These are phyloP conservation scores for Leptoclinus maculatus DNA, from an alignment of 2,797 vertebrate genomes.

Conservation along the genomic window DNA sequence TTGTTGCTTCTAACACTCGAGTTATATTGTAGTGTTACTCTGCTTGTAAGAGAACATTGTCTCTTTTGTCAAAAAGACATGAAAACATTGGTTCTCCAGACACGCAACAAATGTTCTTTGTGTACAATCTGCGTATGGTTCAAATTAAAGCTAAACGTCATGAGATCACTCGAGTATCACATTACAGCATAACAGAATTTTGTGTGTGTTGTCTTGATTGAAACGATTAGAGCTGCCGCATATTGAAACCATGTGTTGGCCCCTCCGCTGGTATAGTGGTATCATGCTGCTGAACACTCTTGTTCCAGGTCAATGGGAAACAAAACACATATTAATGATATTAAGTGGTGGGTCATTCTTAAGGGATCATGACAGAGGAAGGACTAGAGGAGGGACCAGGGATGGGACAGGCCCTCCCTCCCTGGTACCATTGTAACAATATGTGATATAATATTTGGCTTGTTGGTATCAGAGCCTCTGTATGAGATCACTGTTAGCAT, in stretches of 20 bases:
- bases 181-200: slow-evolving; percentile 39
- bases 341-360: background rate
- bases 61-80: slow-evolving; percentile 26
- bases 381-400: background rate
- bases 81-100: slow-evolving; percentile 20
- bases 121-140: slow-evolving; percentile 54
- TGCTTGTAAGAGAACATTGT: slow-evolving; percentile 11
- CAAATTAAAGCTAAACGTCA: slow-evolving; percentile 49
- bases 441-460: background rate
- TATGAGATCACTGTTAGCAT: background rate
- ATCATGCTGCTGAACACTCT: slow-evolving; percentile 16
- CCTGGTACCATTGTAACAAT: background rate
- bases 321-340: slow-evolving; percentile 42
- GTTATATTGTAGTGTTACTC: slow-evolving; percentile 7
- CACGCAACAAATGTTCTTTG: slow-evolving; percentile 27
- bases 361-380: background rate
- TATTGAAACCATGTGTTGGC: slow-evolving; percentile 69
- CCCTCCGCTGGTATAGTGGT: slow-evolving; percentile 6
- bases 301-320: slow-evolving; percentile 44
- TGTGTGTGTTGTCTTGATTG: slow-evolving; percentile 38
- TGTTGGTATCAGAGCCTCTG: background rate
- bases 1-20: background rate
- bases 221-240: slow-evolving; percentile 30
- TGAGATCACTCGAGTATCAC: slow-evolving; percentile 28
- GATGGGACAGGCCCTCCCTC: background rate